Base-by-base conservation (phyloP, 2,888 invertebrate species). In the Yponomeuta sedellus region DNA sequence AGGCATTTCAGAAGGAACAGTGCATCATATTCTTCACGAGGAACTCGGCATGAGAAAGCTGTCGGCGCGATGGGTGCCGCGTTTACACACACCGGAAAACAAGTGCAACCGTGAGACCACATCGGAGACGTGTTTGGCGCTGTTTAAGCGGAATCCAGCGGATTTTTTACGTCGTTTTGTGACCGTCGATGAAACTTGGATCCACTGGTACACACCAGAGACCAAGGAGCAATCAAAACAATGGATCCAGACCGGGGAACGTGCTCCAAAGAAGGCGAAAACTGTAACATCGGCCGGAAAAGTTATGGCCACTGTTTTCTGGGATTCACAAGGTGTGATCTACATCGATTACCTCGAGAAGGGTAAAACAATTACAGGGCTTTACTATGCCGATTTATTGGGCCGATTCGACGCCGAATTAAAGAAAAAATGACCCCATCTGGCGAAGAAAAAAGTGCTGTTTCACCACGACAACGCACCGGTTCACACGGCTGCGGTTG, bases 221-320 rank as follows among this genome's bases (percentile, higher is more conserved):
- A 57, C 56, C 56, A 65, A 67, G 58, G 34, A 64, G 57, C 62
- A 65, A 61, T 66, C 66, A 62, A 66, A 65, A 65, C 63, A 66
- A 52, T 66, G 68, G 66, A 66, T 66, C 5, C 2, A 62, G 25
- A 62, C 39, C 44, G 64, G 66, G 34, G 66, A 67, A 67, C 65
- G 65, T 66, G 64, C 67, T 19, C 66, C 64, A 65, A 12, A 39
- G 66, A 67, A 69, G 56, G 65, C 67, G 57, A 58, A 67, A 67
- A 65, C 66, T 40, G 66, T 64, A 64, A 62, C 11, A 56, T 65
- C 66, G 34, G 66, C 61, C 11, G 40, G 61, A 39, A 66, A 66
- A 62, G 28, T 66, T 12, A 66, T 66, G 67, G 66, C 65, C 65
- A 67, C 66, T 20, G 63, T 66, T 65, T 68, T 67, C 67, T 68